Evolutionary conservation across 2,113 vertebrate species (phyloP), one percentile per base, ranked within the genome.

Genomic region (Aepyceros melampus): DNA sequence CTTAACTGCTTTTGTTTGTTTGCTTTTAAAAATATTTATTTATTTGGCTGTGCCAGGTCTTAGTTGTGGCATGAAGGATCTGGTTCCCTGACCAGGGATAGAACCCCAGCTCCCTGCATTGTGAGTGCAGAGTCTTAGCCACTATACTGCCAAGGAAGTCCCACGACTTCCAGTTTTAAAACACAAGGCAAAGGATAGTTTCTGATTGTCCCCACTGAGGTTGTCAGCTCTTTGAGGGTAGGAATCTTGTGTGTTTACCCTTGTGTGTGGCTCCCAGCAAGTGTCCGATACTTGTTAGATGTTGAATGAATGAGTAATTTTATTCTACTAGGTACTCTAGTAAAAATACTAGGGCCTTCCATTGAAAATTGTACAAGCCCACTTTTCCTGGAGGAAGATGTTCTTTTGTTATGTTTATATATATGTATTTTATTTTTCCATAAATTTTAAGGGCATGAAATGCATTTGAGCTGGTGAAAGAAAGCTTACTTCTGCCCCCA

Each of bases 151-250:
- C 71, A 43, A 43, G 71, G 23, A 76, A 76, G 71, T 76, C 71
- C 71, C 40, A 76, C 21, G 6, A 15, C 71, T 76, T 76, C 23
- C 40, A 76, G 40, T 76, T 43, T 76, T 53, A 14, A 33, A 47
- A 7, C 4, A 2, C 2, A 71, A 89, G 43, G 49, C 23, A 7
- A 43, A 29, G 43, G 47, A 0, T n/a, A 3, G 53, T 43, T 40
- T 58, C 49, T 17, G 1, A 0, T 56, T 27, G 51, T 40, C 25
- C 19, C 1, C 3, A 2, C 1, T 15, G 11, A 16, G 29, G 11
- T 2, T 1, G 21, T 27, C 6, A 14, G 47, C 51, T n/a, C 47
- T 85, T 14, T 8, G 55, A 55, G 13, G 51, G 21, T 51, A 55
- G 40, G 64, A 76, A 21, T 36, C 31, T 4, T 4, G 21, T 58